phyloP scores from a whole-genome alignment of 2,113 vertebrate species.

The Dasyprocta punctata region DNA sequence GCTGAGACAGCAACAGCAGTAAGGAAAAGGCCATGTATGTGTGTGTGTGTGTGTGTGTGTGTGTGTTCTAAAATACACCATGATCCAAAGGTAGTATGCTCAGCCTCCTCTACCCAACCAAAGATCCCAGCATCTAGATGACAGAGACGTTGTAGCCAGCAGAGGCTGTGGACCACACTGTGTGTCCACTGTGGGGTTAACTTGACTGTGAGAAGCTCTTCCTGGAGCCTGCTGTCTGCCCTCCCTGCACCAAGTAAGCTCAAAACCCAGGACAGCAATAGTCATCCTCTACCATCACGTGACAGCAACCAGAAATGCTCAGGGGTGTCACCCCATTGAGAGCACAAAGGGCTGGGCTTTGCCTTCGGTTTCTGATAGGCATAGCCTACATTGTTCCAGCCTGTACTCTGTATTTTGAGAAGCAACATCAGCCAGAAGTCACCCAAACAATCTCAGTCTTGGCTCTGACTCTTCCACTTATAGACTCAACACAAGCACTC shows the following conservation, averaged over 20 bases:
- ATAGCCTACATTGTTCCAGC: background rate
- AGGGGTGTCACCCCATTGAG: background rate
- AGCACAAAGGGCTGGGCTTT: background rate
- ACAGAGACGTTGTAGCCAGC: background rate
- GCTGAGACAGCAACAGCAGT: constrained; percentile 59
- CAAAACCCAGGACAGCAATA: background rate
- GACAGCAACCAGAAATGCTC: background rate
- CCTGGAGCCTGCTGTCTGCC: background rate
- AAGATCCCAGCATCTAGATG: background rate
- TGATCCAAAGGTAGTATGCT: background rate
- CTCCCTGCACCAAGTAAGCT: background rate
- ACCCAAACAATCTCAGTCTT: background rate
- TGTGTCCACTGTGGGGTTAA: rapidly evolving
- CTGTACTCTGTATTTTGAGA: background rate
- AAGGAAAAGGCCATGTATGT: background rate
- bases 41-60: background rate
- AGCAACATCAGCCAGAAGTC: background rate
- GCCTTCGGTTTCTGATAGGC: background rate
- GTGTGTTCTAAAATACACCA: background rate
- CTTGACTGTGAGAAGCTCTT: background rate
- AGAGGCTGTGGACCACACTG: background rate
- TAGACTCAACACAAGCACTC: background rate
- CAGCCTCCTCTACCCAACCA: background rate
- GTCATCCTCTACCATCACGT: rapidly evolving
- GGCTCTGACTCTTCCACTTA: background rate